A percentile compares a stretch with the other conserved stretches of the same genome.
Evolutionary conservation across 2,113 vertebrate species (phyloP).

Genomic region (Hucho hucho): DNA sequence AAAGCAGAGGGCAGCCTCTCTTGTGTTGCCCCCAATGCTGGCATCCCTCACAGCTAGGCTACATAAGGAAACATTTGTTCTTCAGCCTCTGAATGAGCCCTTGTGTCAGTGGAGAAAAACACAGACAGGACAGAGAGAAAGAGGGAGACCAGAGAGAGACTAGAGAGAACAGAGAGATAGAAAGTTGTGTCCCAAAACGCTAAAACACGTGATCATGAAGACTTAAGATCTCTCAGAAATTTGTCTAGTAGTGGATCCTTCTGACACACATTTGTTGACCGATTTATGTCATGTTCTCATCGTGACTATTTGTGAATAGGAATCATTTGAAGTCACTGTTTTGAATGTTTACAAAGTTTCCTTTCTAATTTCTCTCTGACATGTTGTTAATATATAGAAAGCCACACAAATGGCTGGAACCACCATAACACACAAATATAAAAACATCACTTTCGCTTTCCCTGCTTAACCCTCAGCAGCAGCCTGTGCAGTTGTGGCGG

Average conservation of each 20-base stretch:
- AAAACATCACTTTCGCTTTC: neutral
- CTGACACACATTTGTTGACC: no score
- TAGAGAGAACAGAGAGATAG: slow-evolving; percentile 39
- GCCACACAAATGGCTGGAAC: no score
- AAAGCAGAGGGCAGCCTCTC: slow-evolving; percentile 64
- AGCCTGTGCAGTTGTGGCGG: neutral
- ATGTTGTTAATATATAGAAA: no score
- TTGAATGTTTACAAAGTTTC: no score
- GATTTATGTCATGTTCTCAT: no score
- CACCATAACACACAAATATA: neutral
- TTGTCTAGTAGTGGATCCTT: no score
- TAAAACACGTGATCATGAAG: no score
- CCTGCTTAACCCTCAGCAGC: neutral
- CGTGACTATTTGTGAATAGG: no score
- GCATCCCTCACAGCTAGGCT: neutral
- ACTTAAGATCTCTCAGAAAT: no score
- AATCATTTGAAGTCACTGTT: no score
- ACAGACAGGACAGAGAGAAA: slow-evolving; percentile 53
- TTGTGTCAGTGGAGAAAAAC: slow-evolving; percentile 70
- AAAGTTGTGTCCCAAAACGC: no score
- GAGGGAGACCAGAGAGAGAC: neutral
- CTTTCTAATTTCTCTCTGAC: no score
- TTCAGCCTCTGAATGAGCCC: slow-evolving; percentile 77
- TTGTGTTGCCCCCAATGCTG: slow-evolving; percentile 42
- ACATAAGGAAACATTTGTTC: slow-evolving; percentile 82